Conservation (phyloP, 2,797 vertebrate genomes). For the Gephyroberyx darwinii region DNA sequence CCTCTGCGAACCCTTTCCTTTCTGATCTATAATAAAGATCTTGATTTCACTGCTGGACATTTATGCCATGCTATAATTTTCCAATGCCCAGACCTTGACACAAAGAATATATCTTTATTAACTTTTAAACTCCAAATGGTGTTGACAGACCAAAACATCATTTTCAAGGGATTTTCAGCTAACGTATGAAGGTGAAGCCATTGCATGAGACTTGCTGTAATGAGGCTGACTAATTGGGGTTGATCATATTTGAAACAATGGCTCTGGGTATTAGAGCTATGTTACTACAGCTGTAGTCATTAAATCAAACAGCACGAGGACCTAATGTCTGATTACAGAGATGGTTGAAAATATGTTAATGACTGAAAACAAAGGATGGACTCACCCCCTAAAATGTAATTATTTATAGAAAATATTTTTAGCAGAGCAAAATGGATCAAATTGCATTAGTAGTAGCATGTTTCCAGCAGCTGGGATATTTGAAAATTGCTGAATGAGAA, state of each 20-base stretch:
- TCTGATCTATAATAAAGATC: neutral
- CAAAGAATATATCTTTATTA: neutral
- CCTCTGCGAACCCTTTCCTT: neutral
- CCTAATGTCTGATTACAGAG: neutral
- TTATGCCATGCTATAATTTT: neutral
- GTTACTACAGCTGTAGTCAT: neutral
- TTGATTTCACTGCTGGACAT: neutral
- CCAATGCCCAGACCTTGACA: neutral
- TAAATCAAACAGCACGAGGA: neutral
- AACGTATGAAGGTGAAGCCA: neutral
- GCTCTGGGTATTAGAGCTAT: neutral
- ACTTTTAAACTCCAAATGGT: neutral
- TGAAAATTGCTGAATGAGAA: neutral
- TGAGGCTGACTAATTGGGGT: slow-evolving; percentile 1
- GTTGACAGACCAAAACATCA: neutral
- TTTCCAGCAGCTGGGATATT: neutral
- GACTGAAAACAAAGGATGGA: neutral
- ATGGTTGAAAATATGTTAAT: neutral
- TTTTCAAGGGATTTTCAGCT: neutral
- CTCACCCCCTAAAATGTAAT: neutral
- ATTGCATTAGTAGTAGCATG: neutral
- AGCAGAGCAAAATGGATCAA: neutral
- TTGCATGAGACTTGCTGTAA: slow-evolving; percentile 1
- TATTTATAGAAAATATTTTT: neutral
- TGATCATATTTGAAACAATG: slow-evolving; percentile 16